Evolutionary conservation across 2,113 vertebrate species (phyloP).

Genomic region (Sander vitreus): DNA sequence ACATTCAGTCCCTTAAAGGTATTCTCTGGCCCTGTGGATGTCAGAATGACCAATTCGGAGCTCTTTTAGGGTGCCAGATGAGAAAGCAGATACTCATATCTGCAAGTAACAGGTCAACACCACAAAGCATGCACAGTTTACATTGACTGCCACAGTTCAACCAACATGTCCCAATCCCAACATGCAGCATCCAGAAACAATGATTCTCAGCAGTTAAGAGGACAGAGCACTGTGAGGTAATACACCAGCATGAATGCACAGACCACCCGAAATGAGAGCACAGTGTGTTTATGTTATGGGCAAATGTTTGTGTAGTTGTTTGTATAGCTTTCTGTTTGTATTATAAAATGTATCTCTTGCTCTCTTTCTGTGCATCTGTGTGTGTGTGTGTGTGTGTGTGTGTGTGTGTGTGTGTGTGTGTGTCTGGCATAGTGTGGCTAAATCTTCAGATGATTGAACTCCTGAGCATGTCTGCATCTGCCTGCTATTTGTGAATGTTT

Average conservation of each 20-base stretch:
- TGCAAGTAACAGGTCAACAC: constrained; percentile 19
- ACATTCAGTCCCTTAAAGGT: neutral
- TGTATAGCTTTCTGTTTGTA: constrained; percentile 65
- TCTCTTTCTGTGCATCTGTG: constrained; percentile 26
- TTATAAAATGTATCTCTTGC: constrained; percentile 59
- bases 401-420: constrained; percentile 28
- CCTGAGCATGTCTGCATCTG: constrained; percentile 81
- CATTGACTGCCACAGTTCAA: constrained; percentile 19
- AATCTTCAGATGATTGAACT: constrained; percentile 77
- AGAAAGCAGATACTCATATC: constrained; percentile 22
- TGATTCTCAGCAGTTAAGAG: constrained; percentile 39
- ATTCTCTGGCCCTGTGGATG: neutral
- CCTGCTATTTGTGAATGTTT: constrained; percentile 83
- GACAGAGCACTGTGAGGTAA: constrained; percentile 32
- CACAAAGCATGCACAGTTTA: constrained; percentile 62
- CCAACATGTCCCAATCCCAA: constrained; percentile 38
- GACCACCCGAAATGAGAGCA: constrained; percentile 71
- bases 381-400: constrained; percentile 29
- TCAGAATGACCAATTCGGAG: constrained; percentile 1
- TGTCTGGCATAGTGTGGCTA: constrained; percentile 45
- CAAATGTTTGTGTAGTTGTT: constrained; percentile 66
- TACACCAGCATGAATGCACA: constrained; percentile 38
- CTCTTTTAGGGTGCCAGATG: constrained; percentile 26
- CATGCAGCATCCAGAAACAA: constrained; percentile 59
- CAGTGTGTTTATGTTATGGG: constrained; percentile 70